Conservation (phyloP, 2,888 invertebrate genomes). For the Macaria liturata region DNA sequence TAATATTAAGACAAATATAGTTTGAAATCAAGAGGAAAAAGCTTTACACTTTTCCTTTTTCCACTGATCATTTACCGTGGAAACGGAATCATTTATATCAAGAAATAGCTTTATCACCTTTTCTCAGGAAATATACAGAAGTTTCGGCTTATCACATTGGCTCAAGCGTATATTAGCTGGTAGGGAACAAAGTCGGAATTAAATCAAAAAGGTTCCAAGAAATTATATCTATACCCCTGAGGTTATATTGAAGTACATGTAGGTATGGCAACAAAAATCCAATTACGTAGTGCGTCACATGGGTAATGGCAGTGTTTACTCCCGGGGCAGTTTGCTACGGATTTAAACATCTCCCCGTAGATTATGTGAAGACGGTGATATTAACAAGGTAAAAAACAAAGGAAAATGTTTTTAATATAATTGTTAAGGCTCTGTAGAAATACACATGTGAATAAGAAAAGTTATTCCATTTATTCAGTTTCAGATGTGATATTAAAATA, state of each 20-base stretch:
- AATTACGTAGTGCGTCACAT: conserved; percentile 52
- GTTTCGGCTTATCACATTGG: conserved; percentile 13
- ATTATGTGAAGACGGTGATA: conserved; percentile 22
- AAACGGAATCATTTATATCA: not conserved
- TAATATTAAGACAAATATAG: too few species aligned
- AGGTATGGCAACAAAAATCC: conserved; percentile 53
- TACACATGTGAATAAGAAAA: too few species aligned
- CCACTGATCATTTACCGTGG: too few species aligned
- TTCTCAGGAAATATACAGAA: not conserved
- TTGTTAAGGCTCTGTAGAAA: too few species aligned
- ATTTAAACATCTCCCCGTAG: conserved; percentile 37
- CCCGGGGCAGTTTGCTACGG: conserved; percentile 43
- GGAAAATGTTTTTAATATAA: conserved; percentile 4
- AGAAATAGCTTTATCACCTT: conserved; percentile 3
- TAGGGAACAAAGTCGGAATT: conserved; percentile 10
- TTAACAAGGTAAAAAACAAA: conserved; percentile 12
- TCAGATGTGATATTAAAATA: too few species aligned
- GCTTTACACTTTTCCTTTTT: too few species aligned
- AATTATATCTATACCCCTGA: conserved; percentile 22
- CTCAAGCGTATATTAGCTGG: conserved; percentile 4
- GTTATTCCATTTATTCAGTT: too few species aligned
- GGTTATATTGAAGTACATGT: conserved; percentile 28
- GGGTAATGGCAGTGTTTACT: conserved; percentile 47
- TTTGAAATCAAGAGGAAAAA: too few species aligned
- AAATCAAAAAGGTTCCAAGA: conserved; percentile 21